Evolutionary conservation across 2,888 invertebrate genomes (phyloP).

Genomic region (Oligia latruncula): DNA sequence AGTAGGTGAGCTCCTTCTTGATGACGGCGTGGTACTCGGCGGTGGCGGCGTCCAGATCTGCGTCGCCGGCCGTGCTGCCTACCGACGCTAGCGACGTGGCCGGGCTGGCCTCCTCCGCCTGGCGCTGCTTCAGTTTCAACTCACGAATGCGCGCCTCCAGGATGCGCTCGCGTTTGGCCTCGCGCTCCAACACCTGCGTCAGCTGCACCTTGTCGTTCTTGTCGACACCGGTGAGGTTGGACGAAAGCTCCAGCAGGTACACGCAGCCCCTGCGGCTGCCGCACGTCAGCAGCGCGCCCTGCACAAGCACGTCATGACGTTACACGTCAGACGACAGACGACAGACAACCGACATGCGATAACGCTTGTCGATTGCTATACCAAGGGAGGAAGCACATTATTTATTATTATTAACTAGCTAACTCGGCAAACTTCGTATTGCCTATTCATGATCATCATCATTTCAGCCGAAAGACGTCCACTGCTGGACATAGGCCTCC

Average conservation of each 20-base stretch:
- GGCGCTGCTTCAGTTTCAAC: constrained; percentile 90
- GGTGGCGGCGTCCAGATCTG: constrained; percentile 4
- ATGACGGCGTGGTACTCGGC: not conserved
- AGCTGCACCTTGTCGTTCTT: constrained; percentile 93
- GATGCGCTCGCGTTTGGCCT: constrained; percentile 96
- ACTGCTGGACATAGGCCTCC: too few relatives aligned
- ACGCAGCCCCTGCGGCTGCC: constrained; percentile 93
- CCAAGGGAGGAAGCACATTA: not conserved
- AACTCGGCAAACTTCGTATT: too few relatives aligned
- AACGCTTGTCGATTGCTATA: not conserved
- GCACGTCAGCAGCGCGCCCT: constrained; percentile 92
- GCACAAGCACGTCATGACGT: constrained; percentile 13
- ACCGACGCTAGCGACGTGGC: not conserved
- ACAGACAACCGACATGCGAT: not conserved
- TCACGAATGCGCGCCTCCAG: constrained; percentile 96
- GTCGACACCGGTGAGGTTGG: constrained; percentile 91
- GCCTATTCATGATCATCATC: too few relatives aligned
- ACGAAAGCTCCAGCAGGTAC: constrained; percentile 93
- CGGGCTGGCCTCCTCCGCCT: constrained; percentile 78
- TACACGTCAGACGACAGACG: not conserved
- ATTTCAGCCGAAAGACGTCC: too few relatives aligned
- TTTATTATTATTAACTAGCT: not conserved
- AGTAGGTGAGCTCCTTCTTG: constrained; percentile 6
- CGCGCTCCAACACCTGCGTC: constrained; percentile 95
- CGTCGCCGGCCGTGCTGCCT: not conserved